Conservation (phyloP, 2,797 vertebrate genomes). For the Anguilla pacifica region DNA sequence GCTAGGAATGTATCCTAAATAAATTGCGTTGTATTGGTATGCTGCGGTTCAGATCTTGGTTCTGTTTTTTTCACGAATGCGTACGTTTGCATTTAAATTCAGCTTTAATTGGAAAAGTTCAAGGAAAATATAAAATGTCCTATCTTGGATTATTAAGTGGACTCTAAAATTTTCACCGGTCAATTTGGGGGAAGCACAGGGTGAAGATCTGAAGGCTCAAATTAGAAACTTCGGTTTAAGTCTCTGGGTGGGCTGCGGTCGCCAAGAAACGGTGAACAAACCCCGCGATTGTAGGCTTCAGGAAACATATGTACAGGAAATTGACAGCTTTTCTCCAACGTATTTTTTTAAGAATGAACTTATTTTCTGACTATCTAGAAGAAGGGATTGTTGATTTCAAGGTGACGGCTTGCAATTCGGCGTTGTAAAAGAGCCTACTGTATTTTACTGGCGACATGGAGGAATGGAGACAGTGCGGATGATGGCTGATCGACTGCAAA, state of each 20-base stretch:
- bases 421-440: neutral
- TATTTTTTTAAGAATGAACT: constrained; percentile 15
- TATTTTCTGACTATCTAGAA: constrained; percentile 11
- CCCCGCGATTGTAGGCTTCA: neutral
- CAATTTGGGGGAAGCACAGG: neutral
- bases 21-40: too few species aligned
- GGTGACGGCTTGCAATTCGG: neutral
- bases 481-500: constrained; percentile 97
- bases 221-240: neutral
- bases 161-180: neutral
- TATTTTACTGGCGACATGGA: constrained; percentile 77
- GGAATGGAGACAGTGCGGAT: constrained; percentile 97
- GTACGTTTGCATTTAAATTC: neutral
- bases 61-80: neutral
- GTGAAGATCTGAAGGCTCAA: neutral
- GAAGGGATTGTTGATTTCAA: neutral
- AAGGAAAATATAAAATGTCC: neutral
- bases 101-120: neutral
- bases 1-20: too few species aligned
- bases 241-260: neutral
- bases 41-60: neutral
- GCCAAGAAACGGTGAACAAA: neutral
- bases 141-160: neutral
- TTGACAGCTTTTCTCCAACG: neutral
- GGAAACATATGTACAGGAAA: neutral